Conservation (phyloP, 1,140 invertebrate species). For the Nautilus pompilius region DNA sequence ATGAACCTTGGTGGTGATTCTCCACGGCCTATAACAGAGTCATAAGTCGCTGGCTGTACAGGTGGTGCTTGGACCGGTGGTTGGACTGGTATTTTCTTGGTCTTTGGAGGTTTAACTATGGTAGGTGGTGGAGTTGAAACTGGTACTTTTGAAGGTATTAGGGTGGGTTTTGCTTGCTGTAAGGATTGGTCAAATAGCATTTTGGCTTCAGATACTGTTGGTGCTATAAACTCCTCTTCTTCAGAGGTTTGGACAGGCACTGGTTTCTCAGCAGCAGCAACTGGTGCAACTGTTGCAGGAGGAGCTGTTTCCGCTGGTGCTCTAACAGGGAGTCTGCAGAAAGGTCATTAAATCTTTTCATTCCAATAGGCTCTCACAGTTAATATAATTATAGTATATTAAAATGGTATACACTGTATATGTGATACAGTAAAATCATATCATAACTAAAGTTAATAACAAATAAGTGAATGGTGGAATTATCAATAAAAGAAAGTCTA, state of each 20-base stretch:
- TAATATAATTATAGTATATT: too few species aligned
- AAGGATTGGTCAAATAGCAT: background rate
- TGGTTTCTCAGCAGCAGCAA: background rate
- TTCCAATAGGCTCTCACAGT: too few species aligned
- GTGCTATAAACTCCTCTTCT: background rate
- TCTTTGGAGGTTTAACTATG: background rate
- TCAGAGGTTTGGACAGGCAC: background rate
- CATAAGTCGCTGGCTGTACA: background rate
- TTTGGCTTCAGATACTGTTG: background rate
- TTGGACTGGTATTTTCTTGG: background rate
- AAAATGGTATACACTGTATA: too few species aligned
- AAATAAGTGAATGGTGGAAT: too few species aligned
- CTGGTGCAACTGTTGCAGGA: too few species aligned
- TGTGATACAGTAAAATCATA: too few species aligned
- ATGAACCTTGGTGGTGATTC: slow-evolving; percentile 6
- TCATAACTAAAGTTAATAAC: too few species aligned
- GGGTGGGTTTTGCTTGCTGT: background rate
- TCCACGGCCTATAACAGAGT: background rate
- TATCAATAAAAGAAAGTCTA: too few species aligned
- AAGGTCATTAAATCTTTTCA: too few species aligned
- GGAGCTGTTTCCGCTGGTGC: too few species aligned
- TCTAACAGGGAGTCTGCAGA: too few species aligned
- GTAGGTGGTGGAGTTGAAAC: background rate
- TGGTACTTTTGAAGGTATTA: background rate
- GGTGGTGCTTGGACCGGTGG: background rate